Percentiles rank a stretch among this genome's conserved stretches.
Conservation (phyloP, 2,888 invertebrate species). For the Theretra japonica region DNA sequence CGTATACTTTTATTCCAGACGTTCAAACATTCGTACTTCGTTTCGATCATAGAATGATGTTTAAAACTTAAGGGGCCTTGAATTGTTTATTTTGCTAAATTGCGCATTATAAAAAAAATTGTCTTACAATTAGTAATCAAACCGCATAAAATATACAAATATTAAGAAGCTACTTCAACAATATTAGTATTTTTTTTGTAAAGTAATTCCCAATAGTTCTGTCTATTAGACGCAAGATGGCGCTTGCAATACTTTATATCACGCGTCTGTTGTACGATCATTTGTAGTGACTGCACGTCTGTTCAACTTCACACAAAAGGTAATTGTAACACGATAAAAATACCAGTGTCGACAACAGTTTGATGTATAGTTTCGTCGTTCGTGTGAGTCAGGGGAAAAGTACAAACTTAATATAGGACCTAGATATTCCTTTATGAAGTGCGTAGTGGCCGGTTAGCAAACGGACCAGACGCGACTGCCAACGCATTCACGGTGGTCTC, state of each 20-base stretch:
- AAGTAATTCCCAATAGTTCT: background rate
- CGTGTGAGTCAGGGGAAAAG: background rate
- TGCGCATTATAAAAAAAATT: too few species aligned
- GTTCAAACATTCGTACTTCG: too few species aligned
- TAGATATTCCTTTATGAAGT: background rate
- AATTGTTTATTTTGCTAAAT: too few species aligned
- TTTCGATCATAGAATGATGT: too few species aligned
- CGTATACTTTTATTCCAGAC: too few species aligned
- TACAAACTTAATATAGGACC: background rate
- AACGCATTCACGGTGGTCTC: too few species aligned
- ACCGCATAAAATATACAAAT: too few species aligned
- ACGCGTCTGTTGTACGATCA: background rate
- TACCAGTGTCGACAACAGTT: background rate
- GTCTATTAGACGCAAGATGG: constrained; percentile 19
- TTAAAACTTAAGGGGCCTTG: too few species aligned
- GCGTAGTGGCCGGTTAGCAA: too few species aligned
- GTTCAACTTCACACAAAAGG: constrained; percentile 18
- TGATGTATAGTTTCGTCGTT: background rate
- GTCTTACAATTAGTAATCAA: too few species aligned
- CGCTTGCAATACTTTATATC: background rate
- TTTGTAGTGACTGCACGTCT: constrained; percentile 9
- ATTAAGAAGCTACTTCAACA: too few species aligned
- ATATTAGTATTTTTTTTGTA: background rate
- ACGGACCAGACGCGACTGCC: too few species aligned
- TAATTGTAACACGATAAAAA: constrained; percentile 21